phyloP scores from a whole-genome alignment of 2,113 vertebrate genomes.

The Nothobranchius furzeri region DNA sequence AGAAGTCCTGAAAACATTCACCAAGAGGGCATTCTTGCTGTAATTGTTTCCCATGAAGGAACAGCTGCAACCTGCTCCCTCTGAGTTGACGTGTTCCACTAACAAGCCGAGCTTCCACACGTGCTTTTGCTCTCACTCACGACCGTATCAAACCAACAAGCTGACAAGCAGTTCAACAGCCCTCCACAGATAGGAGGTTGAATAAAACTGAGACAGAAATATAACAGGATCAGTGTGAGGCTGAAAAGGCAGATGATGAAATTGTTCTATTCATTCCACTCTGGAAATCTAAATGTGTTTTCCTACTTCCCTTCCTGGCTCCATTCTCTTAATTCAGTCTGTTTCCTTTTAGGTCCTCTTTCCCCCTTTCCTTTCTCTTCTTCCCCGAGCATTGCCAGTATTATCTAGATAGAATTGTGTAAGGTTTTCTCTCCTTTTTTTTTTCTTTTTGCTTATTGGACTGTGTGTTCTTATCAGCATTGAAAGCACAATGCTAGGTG shows the following conservation, averaged over 20 bases:
- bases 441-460: conserved; percentile 74
- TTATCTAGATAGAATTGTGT: conserved; percentile 75
- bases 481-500: conserved; percentile 73
- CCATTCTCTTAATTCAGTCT: conserved; percentile 57
- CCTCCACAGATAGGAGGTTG: conserved; percentile 32
- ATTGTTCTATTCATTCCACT: conserved; percentile 64
- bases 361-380: conserved; percentile 38
- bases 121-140: not conserved
- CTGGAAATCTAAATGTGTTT: conserved; percentile 67
- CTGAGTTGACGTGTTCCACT: conserved; percentile 4
- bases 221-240: conserved; percentile 10
- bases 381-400: conserved; percentile 45
- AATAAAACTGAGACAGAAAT: conserved; percentile 33
- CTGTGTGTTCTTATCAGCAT: conserved; percentile 77
- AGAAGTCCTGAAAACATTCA: not conserved
- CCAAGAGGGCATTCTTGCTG: not conserved
- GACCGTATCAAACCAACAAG: conserved; percentile 27
- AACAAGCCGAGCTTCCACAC: conserved; percentile 1
- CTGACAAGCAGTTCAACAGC: conserved; percentile 57
- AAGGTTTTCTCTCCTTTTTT: conserved; percentile 46
- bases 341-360: conserved; percentile 49
- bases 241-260: conserved; percentile 69
- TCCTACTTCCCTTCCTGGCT: conserved; percentile 28
- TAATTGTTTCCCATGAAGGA: conserved; percentile 7
- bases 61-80: conserved; percentile 6